Evolutionary conservation across 1,140 invertebrate genomes (phyloP).

Genomic region (Hylyphantes graminicola): DNA sequence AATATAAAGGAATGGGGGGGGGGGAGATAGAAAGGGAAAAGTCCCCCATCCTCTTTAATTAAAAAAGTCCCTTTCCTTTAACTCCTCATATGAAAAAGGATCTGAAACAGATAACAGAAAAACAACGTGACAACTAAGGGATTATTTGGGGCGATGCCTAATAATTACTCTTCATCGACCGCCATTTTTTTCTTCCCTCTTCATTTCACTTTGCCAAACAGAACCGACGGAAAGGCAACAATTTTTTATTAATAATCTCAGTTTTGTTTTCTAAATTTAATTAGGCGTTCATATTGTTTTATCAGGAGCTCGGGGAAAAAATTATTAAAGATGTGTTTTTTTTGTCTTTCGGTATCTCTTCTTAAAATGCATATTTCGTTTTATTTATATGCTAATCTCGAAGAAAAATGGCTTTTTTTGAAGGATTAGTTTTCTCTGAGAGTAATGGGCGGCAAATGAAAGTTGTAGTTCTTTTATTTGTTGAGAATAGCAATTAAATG

Average conservation of each 20-base stretch:
- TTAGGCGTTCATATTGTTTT: slow-evolving; percentile 55
- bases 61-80: slow-evolving; percentile 30
- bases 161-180: slow-evolving; percentile 55
- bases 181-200: slow-evolving; percentile 17
- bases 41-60: slow-evolving; percentile 36
- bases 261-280: slow-evolving; percentile 56
- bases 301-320: slow-evolving; percentile 28
- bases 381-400: slow-evolving; percentile 53
- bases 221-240: slow-evolving; percentile 37
- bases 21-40: slow-evolving; percentile 18
- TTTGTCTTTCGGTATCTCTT: slow-evolving; percentile 3
- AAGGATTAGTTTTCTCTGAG: slow-evolving; percentile 32
- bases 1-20: too few relatives aligned
- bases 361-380: slow-evolving; percentile 12
- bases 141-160: slow-evolving; percentile 49
- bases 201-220: slow-evolving; percentile 5
- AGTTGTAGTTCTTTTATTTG: slow-evolving; percentile 22
- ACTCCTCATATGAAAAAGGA: slow-evolving; percentile 41
- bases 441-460: slow-evolving; percentile 27
- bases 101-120: slow-evolving; percentile 49
- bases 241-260: slow-evolving; percentile 40
- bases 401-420: slow-evolving; percentile 46
- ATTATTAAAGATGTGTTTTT: slow-evolving; percentile 47
- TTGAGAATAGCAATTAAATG: neutral
- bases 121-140: slow-evolving; percentile 44